These are phyloP conservation scores for Chinchilla lanigera DNA, from an alignment of 2,113 vertebrate species.

Conservation along the genomic window DNA sequence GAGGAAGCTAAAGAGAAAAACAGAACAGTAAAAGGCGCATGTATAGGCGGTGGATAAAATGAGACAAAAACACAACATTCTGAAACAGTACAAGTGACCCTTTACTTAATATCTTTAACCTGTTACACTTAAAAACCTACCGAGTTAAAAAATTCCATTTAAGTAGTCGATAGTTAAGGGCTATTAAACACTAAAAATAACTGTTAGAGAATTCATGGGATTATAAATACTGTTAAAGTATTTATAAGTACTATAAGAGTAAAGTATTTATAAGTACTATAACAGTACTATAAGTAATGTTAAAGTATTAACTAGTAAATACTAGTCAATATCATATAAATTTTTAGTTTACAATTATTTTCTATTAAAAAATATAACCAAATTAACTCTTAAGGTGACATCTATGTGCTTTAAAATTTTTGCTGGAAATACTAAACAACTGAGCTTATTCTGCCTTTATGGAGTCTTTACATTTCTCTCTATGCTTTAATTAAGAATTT, in stretches of 20 bases:
- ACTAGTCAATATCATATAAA: constrained; percentile 50
- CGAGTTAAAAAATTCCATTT: constrained; percentile 64
- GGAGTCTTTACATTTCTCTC: constrained; percentile 11
- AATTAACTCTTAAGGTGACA: not conserved
- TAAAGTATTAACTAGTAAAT: not conserved
- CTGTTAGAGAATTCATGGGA: not conserved
- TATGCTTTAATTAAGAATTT: not conserved
- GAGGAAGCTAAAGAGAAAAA: constrained; percentile 87
- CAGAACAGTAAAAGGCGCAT: constrained; percentile 85
- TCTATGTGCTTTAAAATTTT: not conserved
- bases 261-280: too few species aligned
- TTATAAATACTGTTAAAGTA: not conserved
- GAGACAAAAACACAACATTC: constrained; percentile 79
- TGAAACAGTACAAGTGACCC: constrained; percentile 78
- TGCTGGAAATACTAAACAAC: not conserved
- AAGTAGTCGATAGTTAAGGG: constrained; percentile 38
- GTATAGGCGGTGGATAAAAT: constrained; percentile 80
- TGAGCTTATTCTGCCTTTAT: constrained; percentile 20
- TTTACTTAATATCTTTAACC: constrained; percentile 67
- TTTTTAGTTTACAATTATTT: constrained; percentile 58
- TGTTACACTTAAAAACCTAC: constrained; percentile 66
- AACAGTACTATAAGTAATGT: too few species aligned
- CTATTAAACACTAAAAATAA: constrained; percentile 53
- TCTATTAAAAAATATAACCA: constrained; percentile 3
- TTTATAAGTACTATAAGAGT: too few species aligned